A percentile compares a stretch with the other conserved stretches of the same genome.
Evolutionary conservation across 2,797 vertebrate genomes (phyloP).

Genomic region (Picus viridis): DNA sequence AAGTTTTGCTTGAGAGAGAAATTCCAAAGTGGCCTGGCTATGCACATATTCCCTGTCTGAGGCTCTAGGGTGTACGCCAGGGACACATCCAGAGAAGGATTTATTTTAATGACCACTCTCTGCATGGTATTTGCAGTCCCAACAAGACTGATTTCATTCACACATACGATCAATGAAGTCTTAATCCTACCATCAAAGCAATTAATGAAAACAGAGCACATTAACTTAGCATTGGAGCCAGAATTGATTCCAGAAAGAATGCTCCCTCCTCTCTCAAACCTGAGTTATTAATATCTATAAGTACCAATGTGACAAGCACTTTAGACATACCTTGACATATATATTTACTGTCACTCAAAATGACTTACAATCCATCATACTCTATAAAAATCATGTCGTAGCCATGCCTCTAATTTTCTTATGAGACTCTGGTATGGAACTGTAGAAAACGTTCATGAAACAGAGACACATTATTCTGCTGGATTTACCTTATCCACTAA

Average conservation of each 20-base stretch:
- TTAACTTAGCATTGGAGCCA: not conserved
- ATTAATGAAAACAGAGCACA: slow-evolving; percentile 51
- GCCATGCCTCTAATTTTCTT: slow-evolving; percentile 25
- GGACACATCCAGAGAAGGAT: not conserved
- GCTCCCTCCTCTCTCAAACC: slow-evolving; percentile 14
- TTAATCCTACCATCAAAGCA: slow-evolving; percentile 36
- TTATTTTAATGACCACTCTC: slow-evolving; percentile 10
- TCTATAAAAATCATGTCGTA: slow-evolving; percentile 21
- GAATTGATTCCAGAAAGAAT: slow-evolving; percentile 27
- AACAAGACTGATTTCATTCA: slow-evolving; percentile 18
- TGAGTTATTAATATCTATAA: not conserved
- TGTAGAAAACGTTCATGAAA: not conserved
- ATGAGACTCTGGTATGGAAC: not conserved
- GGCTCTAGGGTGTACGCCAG: not conserved
- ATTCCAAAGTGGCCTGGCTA: not conserved
- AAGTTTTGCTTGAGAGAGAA: not conserved
- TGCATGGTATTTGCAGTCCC: slow-evolving; percentile 17
- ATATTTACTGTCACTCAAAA: slow-evolving; percentile 39
- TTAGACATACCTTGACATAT: not conserved
- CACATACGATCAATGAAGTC: slow-evolving; percentile 31
- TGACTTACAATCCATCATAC: not conserved
- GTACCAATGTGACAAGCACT: not conserved
- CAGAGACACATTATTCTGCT: not conserved
- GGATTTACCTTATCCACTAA: slow-evolving; percentile 53
- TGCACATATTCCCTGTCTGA: not conserved